Evolutionary conservation across 2,113 vertebrate species (phyloP), one percentile per base, ranked within the genome.

Genomic region (Trinectes maculatus): DNA sequence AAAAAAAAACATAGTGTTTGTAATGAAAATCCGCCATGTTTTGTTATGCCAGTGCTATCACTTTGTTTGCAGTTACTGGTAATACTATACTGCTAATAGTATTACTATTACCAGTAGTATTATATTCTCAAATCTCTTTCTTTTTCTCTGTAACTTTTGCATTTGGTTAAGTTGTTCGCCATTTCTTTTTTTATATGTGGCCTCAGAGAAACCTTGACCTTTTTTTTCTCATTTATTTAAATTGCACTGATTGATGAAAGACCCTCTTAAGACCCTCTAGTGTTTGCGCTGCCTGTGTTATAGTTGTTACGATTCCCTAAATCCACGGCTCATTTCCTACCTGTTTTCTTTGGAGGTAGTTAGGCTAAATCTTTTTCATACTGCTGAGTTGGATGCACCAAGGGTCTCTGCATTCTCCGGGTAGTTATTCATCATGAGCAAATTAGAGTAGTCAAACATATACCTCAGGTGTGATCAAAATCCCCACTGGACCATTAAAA

Each of bases 201-300:
- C 28, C 12, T 66, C 22, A 54, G 53, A 51, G 62, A 65, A 77
- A 52, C 31, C 12, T 44, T 51, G 68, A 9, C 42, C 36, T 52
- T 40, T 18, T 6, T 7, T 6, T n/a, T 16, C 5, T 39, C 16
- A 6, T 48, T 36, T 12, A 16, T 75, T 61, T 4, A 52, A 57
- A 67, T 47, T 60, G 19, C 48, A 25, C 34, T 52, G 42, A 48
- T 1, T 1, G 25, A 18, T 66, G 6, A 55, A 57, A 65, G 3
- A 33, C 5, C 29, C 8, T 18, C 57, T 26, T 61, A 73, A 61
- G 36, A 57, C 5, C 13, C 28, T 25, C 21, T 24, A n/a, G 21
- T 65, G 24, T 26, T 13, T 7, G 3, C 8, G 31, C 39, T 54
- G 37, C 28, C 6, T 9, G 8, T 22, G 9, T 10, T 10, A 33